Evolutionary conservation across 2,888 invertebrate species (phyloP).

Genomic region (Encarsia formosa): DNA sequence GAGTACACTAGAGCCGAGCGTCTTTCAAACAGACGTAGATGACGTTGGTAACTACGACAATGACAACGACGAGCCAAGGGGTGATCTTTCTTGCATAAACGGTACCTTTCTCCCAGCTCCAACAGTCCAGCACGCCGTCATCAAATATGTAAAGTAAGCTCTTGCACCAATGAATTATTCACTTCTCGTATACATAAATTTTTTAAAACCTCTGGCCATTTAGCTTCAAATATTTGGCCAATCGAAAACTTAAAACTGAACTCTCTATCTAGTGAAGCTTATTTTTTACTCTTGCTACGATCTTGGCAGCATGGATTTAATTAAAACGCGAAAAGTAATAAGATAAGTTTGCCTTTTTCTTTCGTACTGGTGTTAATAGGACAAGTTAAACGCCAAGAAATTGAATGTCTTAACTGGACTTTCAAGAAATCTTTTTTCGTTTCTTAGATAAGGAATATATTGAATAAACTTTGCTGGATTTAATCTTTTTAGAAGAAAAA

Average conservation of each 20-base stretch:
- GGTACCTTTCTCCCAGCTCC: conserved; percentile 47
- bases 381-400: neutral
- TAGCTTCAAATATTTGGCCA: neutral
- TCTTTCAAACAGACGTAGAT: too few species aligned
- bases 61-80: conserved; percentile 30
- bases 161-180: conserved; percentile 37
- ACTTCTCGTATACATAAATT: too few species aligned
- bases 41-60: too few species aligned
- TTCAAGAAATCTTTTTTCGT: neutral
- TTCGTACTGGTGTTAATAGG: conserved; percentile 6
- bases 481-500: too few species aligned
- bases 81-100: conserved; percentile 47
- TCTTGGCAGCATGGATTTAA: conserved; percentile 10
- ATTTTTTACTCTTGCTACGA: neutral
- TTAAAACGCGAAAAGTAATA: conserved; percentile 19
- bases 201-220: neutral
- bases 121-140: conserved; percentile 42
- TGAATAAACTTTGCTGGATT: too few species aligned
- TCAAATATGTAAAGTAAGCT: conserved; percentile 49
- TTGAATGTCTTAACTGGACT: neutral
- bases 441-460: too few species aligned
- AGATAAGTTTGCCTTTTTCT: conserved; percentile 19
- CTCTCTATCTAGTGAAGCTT: too few species aligned
- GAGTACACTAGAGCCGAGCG: conserved; percentile 3
- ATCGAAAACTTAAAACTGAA: neutral